Conservation (phyloP, 2,113 vertebrate species). For the Ciconia maguari region DNA sequence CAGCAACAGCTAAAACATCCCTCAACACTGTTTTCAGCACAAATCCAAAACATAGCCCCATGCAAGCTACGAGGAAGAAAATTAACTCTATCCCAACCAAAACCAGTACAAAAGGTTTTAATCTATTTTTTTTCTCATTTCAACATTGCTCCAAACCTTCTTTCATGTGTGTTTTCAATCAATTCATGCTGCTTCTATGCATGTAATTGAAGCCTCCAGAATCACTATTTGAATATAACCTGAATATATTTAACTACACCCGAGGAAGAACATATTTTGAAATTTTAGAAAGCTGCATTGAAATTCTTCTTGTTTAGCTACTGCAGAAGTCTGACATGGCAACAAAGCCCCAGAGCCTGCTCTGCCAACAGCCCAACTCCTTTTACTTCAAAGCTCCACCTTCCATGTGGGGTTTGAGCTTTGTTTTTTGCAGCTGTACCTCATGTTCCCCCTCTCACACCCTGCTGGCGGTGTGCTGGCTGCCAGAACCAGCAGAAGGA, state of each 20-base stretch:
- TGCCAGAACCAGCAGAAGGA: neutral
- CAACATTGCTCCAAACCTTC: neutral
- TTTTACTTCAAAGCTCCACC: neutral
- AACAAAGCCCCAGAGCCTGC: neutral
- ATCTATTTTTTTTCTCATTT: neutral
- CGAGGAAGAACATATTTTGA: neutral
- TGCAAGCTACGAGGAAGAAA: neutral
- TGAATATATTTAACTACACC: neutral
- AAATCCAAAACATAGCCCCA: neutral
- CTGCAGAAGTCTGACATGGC: neutral
- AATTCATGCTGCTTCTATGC: neutral
- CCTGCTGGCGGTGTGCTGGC: neutral
- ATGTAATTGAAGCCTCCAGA: neutral
- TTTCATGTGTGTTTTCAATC: neutral
- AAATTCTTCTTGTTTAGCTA: neutral
- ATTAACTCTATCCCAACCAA: neutral
- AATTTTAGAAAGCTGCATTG: neutral
- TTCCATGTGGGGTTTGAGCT: neutral
- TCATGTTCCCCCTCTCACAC: neutral
- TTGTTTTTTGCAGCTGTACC: neutral
- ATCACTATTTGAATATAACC: neutral
- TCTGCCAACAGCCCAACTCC: neutral
- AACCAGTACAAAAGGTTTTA: neutral
- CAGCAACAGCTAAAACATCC: neutral
- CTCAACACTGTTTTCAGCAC: neutral